Conservation (phyloP, 53 echinoderm and acorn worm genomes). For the Astropecten irregularis region DNA sequence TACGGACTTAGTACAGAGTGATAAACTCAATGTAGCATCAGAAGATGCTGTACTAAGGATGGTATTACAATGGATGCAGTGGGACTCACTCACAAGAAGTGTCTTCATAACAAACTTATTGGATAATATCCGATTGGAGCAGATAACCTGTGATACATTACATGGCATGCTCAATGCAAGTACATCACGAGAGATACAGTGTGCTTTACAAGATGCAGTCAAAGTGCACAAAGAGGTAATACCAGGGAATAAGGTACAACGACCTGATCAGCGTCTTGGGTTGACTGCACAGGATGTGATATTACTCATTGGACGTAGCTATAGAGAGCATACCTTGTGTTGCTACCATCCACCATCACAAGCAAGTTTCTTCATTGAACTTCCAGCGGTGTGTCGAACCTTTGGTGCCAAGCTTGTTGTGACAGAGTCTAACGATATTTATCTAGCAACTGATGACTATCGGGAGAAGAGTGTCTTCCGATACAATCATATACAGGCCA, state of each 20-base stretch:
- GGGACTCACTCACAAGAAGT: constrained; percentile 10
- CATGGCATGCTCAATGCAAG: background rate
- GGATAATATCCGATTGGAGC: constrained; percentile 14
- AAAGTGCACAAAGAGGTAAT: background rate
- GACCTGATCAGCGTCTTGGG: constrained; percentile 54
- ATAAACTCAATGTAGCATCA: constrained; percentile 40
- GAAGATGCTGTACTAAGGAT: constrained; percentile 40
- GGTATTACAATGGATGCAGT: constrained; percentile 41
- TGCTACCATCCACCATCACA: constrained; percentile 64
- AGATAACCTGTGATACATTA: constrained; percentile 14
- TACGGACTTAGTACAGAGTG: constrained; percentile 23
- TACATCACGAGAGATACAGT: constrained; percentile 1
- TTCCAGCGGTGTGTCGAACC: constrained; percentile 69
- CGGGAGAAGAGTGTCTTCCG: constrained; percentile 75
- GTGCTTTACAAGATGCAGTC: constrained; percentile 1
- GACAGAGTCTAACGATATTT: constrained; percentile 72
- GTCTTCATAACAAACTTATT: constrained; percentile 8
- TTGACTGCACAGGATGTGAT: constrained; percentile 70
- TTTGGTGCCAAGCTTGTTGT: constrained; percentile 77
- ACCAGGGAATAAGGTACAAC: background rate
- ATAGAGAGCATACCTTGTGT: constrained; percentile 61
- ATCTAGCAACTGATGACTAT: constrained; percentile 75
- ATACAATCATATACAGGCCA: constrained; percentile 73
- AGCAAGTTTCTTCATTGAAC: constrained; percentile 56
- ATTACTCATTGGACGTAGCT: constrained; percentile 59